Evolutionary conservation across 1,140 invertebrate genomes (phyloP), one percentile per base, ranked within the genome.

Genomic region (Ceratitis capitata): DNA sequence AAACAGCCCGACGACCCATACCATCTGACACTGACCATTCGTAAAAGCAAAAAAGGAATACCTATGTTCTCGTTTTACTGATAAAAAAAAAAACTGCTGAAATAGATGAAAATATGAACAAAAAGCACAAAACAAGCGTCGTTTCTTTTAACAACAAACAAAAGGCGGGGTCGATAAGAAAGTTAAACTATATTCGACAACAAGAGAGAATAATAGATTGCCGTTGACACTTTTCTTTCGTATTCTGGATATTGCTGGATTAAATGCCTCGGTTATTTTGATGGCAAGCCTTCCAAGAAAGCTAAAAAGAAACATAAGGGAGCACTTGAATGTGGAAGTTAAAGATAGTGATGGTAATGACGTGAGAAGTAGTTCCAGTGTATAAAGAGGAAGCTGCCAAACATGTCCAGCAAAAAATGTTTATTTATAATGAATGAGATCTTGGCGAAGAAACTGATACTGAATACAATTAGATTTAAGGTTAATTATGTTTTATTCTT

Each of bases 271-370:
- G 53, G 53, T 58, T 1, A 58, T 58, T 9, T 58, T 58, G n/a
- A 26, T 1, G 23, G 53, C 53, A 58, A 58, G 69, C 69, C 69
- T 78, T 78, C 29, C 69, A 78, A 78, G 69, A 78, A 78, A 78
- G 39, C 69, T 78, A 35, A 78, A 78, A 45, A 39, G 69, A 35
- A 78, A 29, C 69, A 78, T 58, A 58, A 58, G 53, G 53, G 53
- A 58, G 23, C 53, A 58, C 26, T 58, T 58, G 53, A 58, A 58
- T 39, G 39, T 78, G 69, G 69, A 78, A 10, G 1, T 42, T 78
- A 32, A 23, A n/a, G 6, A 1, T 69, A 23, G 10, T 19, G 26
- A 69, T 29, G 61, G 16, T 10, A 12, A 16, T 14, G 12, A 49
- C 47, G 19, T 10, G 47, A 5, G 2, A 10, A 49, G 47, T 49